Evolutionary conservation across 2,797 vertebrate species (phyloP), one percentile per base, ranked within the genome.

Genomic region (Liparis tanakae): DNA sequence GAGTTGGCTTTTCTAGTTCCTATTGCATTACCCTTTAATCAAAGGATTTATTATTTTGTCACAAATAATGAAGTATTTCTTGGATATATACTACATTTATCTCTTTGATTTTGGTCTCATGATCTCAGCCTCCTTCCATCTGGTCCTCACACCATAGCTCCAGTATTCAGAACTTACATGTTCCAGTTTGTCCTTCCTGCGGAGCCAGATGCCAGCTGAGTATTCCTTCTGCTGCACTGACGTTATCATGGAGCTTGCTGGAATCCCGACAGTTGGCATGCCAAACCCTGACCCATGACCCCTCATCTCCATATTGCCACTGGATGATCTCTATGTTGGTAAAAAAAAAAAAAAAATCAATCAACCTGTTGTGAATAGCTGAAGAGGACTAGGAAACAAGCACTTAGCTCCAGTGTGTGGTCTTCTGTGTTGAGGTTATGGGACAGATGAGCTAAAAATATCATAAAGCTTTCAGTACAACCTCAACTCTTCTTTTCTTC

Each of bases 211-310:
- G 76, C 96, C 93, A 87, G 97, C 96, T 48, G 96, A 96, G 90
- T 98, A 98, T 87, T 97, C 97, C 87, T 96, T 96, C 93, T 97
- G 96, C 91, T 96, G 96, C 88, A 96, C 96, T 7, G 95, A 87
- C 74, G 95, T 95, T 91, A 95, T 96, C 81, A 96, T 83, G 86
- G 95, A 93, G 64, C 90, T 92, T 76, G 93, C 89, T 79, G 93
- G 88, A 86, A 72, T 79, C 92, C 88, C 93, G 1, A 89, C 75
- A 34, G 93, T 79, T 48, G 91, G 88, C 39, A 78, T 90, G 71
- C 92, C 92, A 9, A 74, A 79, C 22, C 79, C 67, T 64, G 85
- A 78, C 76, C 95, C 93, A 88, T 93, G 94, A 91, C 91, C 93
- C 89, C 93, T 96, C 82, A 94, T 57, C 61, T 93, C 92, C 92